Percentiles rank a stretch among this genome's conserved stretches.
These are phyloP conservation scores for Nephrotoma appendiculata DNA, from an alignment of 2,888 invertebrate genomes.

Conservation along the genomic window DNA sequence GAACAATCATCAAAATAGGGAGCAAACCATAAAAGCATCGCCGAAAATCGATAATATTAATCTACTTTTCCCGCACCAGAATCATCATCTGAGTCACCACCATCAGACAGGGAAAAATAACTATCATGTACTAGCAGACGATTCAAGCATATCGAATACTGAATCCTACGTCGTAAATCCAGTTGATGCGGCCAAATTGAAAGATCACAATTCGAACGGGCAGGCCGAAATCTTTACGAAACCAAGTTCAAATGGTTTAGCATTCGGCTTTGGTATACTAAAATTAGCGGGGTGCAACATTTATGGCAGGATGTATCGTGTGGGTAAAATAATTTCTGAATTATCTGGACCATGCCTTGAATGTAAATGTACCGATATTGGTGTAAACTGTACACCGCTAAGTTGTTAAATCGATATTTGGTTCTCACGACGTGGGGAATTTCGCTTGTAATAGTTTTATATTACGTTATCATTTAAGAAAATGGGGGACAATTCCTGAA, in stretches of 20 bases:
- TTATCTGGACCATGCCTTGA: conserved; percentile 67
- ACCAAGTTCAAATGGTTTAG: conserved; percentile 18
- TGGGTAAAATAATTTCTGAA: conserved; percentile 68
- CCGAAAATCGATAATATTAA: background rate
- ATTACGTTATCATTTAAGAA: background rate
- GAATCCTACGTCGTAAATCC: conserved; percentile 14
- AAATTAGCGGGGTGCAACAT: conserved; percentile 82
- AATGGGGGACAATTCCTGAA: background rate
- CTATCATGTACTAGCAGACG: conserved; percentile 11
- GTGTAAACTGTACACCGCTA: conserved; percentile 64
- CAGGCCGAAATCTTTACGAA: conserved; percentile 14
- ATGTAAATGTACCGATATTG: conserved; percentile 70
- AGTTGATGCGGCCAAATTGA: conserved; percentile 11
- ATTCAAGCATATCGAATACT: conserved; percentile 12
- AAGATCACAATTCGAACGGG: background rate
- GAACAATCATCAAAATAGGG: background rate
- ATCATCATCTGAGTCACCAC: background rate
- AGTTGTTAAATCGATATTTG: conserved; percentile 33
- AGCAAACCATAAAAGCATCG: background rate
- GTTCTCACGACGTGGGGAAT: background rate
- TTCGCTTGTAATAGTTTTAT: background rate
- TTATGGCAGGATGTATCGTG: conserved; percentile 75
- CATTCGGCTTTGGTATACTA: conserved; percentile 39
- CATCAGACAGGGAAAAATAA: conserved; percentile 1
- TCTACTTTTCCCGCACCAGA: background rate